Evolutionary conservation across 2,113 vertebrate genomes (phyloP), one percentile per base, ranked within the genome.

Genomic region (Phrynosoma blainvillii): DNA sequence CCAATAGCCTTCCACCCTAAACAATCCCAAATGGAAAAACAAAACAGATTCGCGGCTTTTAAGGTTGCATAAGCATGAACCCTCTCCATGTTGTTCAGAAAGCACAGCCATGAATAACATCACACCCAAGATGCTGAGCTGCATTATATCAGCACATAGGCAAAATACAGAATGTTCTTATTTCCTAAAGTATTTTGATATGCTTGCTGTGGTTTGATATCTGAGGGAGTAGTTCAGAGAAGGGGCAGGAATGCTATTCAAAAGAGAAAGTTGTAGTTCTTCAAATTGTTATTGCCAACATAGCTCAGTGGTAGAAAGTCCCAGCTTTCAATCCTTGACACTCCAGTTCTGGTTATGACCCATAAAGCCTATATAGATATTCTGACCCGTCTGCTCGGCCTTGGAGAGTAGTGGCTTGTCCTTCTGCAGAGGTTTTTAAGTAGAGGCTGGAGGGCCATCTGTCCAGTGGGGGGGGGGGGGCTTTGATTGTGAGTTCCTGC

Each of bases 61-160:
- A 21, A 30, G 66, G 82, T 84, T 84, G 42, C 27, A 54, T 52
- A 73, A 21, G 16, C n/a, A 14, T 56, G 87, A 91, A 66, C 84
- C 47, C 78, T 52, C 78, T 80, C 80, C 89, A 78, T 78, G 12
- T 54, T 88, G 90, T 3, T 62, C 52, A 85, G 42, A 88, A 86
- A 84, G 20, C 65, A 18, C 88, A 84, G 90, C 79, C 76, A 86
- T 88, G 91, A 89, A 20, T 56, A 88, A 87, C 0, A 0, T 0
- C 79, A 92, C 85, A 65, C 79, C 36, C 80, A 91, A 81, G 82
- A 65, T 90, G 71, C 81, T 79, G 81, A 82, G 36, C n/a, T 36
- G 52, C 32, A 62, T 79, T 54, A 52, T 6, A n/a, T 12, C 27
- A 80, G 79, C 0, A 47, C 47, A 47, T 47, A 47, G 47, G 84